Evolutionary conservation across 2,113 vertebrate genomes (phyloP).

Genomic region (Trogon melanurus): DNA sequence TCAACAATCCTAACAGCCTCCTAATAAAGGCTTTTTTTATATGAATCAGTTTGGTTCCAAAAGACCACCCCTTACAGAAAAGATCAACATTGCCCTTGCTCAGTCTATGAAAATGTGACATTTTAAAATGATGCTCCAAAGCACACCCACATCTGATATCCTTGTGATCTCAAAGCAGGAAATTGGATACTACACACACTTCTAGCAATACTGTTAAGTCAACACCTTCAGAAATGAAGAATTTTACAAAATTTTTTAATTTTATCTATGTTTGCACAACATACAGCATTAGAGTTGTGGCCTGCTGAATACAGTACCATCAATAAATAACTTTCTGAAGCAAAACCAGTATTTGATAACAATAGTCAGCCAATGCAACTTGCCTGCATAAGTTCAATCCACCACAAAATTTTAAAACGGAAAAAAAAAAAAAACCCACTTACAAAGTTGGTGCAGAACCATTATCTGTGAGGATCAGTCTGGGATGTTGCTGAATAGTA

Average conservation of each 20-base stretch:
- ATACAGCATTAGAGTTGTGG: neutral
- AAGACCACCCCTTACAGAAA: neutral
- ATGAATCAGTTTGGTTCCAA: neutral
- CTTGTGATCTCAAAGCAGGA: neutral
- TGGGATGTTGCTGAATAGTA: conserved; percentile 88
- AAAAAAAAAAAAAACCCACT: conserved; percentile 63
- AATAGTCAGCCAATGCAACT: neutral
- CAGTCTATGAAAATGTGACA: neutral
- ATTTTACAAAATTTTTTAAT: neutral
- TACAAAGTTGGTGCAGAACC: conserved; percentile 88
- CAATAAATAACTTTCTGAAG: neutral
- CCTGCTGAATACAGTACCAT: neutral
- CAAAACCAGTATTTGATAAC: neutral
- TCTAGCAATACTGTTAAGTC: neutral
- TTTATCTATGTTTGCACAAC: neutral
- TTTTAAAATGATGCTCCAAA: neutral
- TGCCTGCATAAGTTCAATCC: neutral
- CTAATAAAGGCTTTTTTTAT: neutral
- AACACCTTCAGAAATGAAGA: neutral
- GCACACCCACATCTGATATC: neutral
- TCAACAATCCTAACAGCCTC: neutral
- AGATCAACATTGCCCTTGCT: neutral
- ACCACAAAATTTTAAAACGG: neutral
- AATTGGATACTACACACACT: neutral
- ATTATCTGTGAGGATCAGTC: conserved; percentile 83